These are phyloP conservation scores for Drosophila aldrichi DNA, from an alignment of 2,888 invertebrate genomes.

Conservation along the genomic window DNA sequence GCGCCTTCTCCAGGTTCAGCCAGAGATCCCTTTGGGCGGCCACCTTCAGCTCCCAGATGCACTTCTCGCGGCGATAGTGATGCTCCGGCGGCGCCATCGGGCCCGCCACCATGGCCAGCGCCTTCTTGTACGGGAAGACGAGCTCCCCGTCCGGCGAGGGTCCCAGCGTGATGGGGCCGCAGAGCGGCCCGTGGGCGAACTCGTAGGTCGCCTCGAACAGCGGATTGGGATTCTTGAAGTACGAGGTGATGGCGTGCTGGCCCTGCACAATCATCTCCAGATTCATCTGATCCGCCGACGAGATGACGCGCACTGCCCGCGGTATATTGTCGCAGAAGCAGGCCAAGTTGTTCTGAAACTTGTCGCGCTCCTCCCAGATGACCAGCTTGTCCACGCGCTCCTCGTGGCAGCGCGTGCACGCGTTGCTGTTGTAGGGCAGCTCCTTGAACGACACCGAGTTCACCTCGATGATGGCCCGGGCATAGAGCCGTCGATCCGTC, in stretches of 20 bases:
- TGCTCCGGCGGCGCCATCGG: slow-evolving; percentile 83
- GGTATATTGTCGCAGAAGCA: slow-evolving; percentile 90
- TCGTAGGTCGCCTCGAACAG: slow-evolving; percentile 95
- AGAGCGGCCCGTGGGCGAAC: slow-evolving; percentile 95
- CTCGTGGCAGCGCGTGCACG: slow-evolving; percentile 94
- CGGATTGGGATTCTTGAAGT: slow-evolving; percentile 94
- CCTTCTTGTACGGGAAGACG: slow-evolving; percentile 94
- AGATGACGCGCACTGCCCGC: slow-evolving; percentile 89
- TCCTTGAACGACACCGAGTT: slow-evolving; percentile 94
- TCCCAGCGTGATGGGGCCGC: slow-evolving; percentile 92
- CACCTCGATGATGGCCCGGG: slow-evolving; percentile 91
- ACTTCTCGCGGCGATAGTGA: slow-evolving; percentile 87
- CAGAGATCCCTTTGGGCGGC: slow-evolving; percentile 94
- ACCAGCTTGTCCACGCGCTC: slow-evolving; percentile 94
- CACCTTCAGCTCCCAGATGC: slow-evolving; percentile 93
- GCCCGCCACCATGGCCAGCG: slow-evolving; percentile 87
- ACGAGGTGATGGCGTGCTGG: slow-evolving; percentile 93
- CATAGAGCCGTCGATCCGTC: slow-evolving; percentile 92
- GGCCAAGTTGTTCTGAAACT: slow-evolving; percentile 88
- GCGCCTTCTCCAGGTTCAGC: slow-evolving; percentile 94
- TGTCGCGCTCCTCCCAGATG: slow-evolving; percentile 91
- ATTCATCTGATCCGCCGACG: slow-evolving; percentile 92
- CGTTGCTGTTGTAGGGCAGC: slow-evolving; percentile 91
- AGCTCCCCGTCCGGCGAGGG: slow-evolving; percentile 94
- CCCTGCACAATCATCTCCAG: slow-evolving; percentile 93